Evolutionary conservation across 1,140 invertebrate genomes (phyloP).

Genomic region (Sminthurides bifidus): DNA sequence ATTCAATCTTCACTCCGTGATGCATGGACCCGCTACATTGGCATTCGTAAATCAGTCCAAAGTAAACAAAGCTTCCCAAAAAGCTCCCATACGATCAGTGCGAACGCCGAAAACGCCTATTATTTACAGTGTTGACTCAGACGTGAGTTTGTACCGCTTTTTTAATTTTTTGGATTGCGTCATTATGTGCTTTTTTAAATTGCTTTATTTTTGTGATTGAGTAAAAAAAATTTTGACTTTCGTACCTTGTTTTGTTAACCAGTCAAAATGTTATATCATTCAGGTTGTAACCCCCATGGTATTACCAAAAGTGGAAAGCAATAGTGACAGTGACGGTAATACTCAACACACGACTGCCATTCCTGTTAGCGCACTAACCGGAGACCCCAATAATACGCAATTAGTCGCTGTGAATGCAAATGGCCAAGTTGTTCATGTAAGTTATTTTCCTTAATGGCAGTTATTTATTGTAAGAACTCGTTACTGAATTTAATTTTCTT

Average conservation of each 20-base stretch:
- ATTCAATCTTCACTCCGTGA: no score
- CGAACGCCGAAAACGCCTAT: not conserved
- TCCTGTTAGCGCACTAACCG: constrained; percentile 27
- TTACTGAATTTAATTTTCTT: constrained; percentile 5
- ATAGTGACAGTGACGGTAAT: constrained; percentile 43
- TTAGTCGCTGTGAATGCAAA: constrained; percentile 25
- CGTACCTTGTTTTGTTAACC: not conserved
- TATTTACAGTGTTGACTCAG: not conserved
- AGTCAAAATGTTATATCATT: no score
- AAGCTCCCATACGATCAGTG: no score
- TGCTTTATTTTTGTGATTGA: constrained; percentile 2
- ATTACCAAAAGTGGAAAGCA: constrained; percentile 57
- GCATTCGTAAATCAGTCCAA: no score
- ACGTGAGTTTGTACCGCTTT: not conserved
- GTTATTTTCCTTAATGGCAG: not conserved
- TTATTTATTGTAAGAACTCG: not conserved
- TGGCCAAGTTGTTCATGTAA: constrained; percentile 30
- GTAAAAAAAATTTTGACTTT: not conserved
- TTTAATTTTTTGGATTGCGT: not conserved
- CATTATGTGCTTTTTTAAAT: constrained; percentile 1
- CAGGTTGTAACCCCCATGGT: constrained; percentile 39
- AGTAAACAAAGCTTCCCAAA: constrained; percentile 15
- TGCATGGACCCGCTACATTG: no score
- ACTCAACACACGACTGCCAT: constrained; percentile 21
- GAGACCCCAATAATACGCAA: constrained; percentile 28